phyloP scores from a whole-genome alignment of 2,113 vertebrate species.

The Corythornis cristatus region DNA sequence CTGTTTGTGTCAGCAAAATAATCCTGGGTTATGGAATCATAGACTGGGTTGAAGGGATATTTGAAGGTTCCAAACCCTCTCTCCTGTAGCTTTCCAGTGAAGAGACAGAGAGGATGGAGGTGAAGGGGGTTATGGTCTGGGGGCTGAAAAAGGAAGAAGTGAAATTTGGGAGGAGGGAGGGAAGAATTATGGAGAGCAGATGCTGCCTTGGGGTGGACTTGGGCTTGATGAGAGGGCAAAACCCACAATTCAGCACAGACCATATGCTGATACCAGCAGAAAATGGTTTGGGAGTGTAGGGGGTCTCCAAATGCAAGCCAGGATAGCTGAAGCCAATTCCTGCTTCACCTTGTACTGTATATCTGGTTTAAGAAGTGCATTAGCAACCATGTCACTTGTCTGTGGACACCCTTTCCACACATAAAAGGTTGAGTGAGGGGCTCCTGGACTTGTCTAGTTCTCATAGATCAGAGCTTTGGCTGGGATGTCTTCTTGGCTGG shows the following conservation, averaged over 20 bases:
- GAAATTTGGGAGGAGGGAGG: neutral
- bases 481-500: neutral
- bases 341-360: neutral
- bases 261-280: neutral
- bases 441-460: accelerated
- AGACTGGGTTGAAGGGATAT: neutral
- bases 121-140: neutral
- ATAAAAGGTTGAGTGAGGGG: neutral
- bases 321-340: neutral
- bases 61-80: neutral
- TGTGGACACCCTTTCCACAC: neutral
- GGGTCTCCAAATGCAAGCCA: neutral
- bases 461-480: neutral
- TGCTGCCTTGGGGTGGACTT: neutral
- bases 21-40: neutral
- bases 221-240: neutral
- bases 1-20: neutral
- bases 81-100: neutral
- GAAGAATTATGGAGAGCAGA: neutral
- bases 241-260: neutral
- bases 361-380: neutral
- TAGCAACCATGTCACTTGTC: neutral
- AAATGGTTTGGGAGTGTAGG: accelerated
- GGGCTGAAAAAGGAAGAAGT: neutral
- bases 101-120: neutral